These are phyloP conservation scores for Platycercus adscitus DNA, from an alignment of 2,113 vertebrate genomes.

Conservation along the genomic window DNA sequence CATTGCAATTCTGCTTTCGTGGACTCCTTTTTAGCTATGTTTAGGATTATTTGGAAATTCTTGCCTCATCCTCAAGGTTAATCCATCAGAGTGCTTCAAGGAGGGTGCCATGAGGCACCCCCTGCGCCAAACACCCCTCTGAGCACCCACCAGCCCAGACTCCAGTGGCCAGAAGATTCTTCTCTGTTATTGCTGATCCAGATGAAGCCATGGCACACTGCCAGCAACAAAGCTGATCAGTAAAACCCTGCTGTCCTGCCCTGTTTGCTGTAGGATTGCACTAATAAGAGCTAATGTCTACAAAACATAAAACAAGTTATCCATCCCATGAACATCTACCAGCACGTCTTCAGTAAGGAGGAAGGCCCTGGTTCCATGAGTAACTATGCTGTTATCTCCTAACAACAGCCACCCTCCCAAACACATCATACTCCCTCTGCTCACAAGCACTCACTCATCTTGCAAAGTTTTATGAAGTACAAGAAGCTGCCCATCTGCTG, in stretches of 20 bases:
- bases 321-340: background rate
- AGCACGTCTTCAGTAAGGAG: background rate
- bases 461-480: background rate
- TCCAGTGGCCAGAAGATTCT: background rate
- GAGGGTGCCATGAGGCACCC: background rate
- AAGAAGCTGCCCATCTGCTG: accelerated
- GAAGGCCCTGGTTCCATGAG: background rate
- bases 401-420: background rate
- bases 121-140: too few species aligned
- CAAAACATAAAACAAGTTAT: background rate
- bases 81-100: accelerated
- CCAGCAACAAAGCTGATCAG: background rate
- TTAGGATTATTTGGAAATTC: background rate
- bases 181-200: background rate
- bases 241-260: background rate
- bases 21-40: background rate
- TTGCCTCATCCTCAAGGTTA: background rate
- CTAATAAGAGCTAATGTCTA: background rate
- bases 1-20: background rate
- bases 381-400: background rate
- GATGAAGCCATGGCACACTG: accelerated
- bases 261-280: background rate
- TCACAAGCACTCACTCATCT: background rate
- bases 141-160: background rate
- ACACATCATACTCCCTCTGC: background rate